These are phyloP conservation scores for Numida meleagris DNA, from an alignment of 2,113 vertebrate species.

Conservation along the genomic window DNA sequence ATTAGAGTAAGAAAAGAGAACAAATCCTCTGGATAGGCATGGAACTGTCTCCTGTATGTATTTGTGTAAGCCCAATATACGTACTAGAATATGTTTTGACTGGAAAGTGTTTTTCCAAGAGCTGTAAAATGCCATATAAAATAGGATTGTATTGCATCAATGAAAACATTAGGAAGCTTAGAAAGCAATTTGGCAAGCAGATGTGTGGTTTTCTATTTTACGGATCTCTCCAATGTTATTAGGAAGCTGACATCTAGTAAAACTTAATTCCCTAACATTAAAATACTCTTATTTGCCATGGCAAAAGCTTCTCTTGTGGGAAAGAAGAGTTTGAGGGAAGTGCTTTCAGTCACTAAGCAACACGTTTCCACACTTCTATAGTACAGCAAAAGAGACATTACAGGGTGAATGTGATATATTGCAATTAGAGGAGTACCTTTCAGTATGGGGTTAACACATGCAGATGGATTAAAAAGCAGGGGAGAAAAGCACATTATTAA, in stretches of 20 bases:
- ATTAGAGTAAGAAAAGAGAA: not conserved
- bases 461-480: not conserved
- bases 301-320: not conserved
- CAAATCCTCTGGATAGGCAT: not conserved
- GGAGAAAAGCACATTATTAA: not conserved
- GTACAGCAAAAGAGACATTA: slow-evolving; percentile 3
- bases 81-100: slow-evolving; percentile 24
- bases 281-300: slow-evolving; percentile 27
- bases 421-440: slow-evolving; percentile 3
- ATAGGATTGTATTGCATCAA: slow-evolving; percentile 36
- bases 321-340: not conserved
- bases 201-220: slow-evolving; percentile 28
- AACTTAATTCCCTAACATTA: slow-evolving; percentile 34
- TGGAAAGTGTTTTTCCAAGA: slow-evolving; percentile 35
- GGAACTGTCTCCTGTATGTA: not conserved
- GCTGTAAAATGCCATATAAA: slow-evolving; percentile 50
- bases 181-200: slow-evolving; percentile 46
- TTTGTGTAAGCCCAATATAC: not conserved
- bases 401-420: not conserved
- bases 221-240: slow-evolving; percentile 15
- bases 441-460: not conserved
- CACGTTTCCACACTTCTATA: not conserved
- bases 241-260: slow-evolving; percentile 48
- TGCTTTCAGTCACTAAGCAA: slow-evolving; percentile 47
- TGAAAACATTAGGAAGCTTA: slow-evolving; percentile 44